Base-by-base conservation (phyloP, 2,888 invertebrate genomes). In the Yponomeuta evonymella region DNA sequence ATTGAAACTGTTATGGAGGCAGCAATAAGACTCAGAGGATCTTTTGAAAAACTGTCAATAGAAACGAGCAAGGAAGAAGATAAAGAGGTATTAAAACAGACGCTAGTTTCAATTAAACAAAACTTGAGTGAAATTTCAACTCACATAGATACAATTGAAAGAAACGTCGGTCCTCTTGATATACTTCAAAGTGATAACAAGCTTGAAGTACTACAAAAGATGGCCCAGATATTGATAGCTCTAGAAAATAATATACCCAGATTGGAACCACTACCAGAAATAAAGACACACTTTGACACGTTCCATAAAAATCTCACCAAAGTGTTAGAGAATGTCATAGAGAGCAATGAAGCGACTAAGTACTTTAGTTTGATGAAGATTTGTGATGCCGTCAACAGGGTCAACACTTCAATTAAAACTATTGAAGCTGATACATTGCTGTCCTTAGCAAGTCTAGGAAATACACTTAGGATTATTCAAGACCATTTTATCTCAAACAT, bases 1-100 rank as follows among this genome's bases (percentile, higher is more conserved):
- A 90, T 95, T 71, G 95, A 95, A 78, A 93, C 93, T 70, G 93
- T 95, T 0, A 93, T 94, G 76, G 93, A 94, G 23, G 94, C 95
- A 0, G 88, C 95, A n/a, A 87, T 94, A 71, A 94, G 95, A 79
- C 82, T 95, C 8, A 90, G 94, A 73, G 93, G 89, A 77, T 93
- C 93, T 0, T 86, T 95, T 74, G 94, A 95, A 77, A 79, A 83
- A 74, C 73, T 92, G 15, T 87, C 89, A 2, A 77, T 73, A 4
- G 85, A 88, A 74, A 79, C 79, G 4, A 83, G 77, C 74, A 79
- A 72, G 10, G 82, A 81, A 68, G 80, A 82, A 73, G 82, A 87
- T 69, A 78, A 81, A 74, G 62, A 72, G 12, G 77, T 84, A 4
- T 78, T 94, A 15, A 86, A 86, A 74, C 75, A 84, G 74, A 80